Percentiles rank a stretch among this genome's conserved stretches.
Evolutionary conservation across 2,888 invertebrate genomes (phyloP).

Genomic region (Achlya flavicornis): DNA sequence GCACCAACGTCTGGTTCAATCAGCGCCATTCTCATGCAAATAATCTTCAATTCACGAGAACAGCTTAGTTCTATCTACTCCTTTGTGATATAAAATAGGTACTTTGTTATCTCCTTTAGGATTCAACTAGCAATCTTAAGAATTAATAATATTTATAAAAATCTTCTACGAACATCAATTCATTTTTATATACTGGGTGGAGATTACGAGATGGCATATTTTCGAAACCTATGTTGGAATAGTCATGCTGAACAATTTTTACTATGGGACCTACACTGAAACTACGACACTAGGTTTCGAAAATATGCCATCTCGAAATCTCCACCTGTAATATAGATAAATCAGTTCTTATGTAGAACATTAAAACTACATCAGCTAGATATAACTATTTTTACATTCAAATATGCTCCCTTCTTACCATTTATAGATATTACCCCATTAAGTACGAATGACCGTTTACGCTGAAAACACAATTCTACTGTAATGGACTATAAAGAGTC

Average conservation of each 20-base stretch:
- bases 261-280: too few species aligned
- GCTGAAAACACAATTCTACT: constrained; percentile 5
- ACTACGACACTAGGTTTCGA: too few species aligned
- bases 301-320: too few species aligned
- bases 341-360: too few species aligned
- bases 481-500: constrained; percentile 8
- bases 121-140: not conserved
- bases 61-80: constrained; percentile 7
- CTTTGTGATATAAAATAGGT: constrained; percentile 8
- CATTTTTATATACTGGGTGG: too few species aligned
- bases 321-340: too few species aligned
- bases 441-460: constrained; percentile 3
- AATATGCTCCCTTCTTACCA: not conserved
- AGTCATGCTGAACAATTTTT: too few species aligned
- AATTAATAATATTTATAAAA: not conserved
- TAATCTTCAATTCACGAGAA: constrained; percentile 27
- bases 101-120: constrained; percentile 2
- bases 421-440: not conserved
- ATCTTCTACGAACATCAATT: too few species aligned
- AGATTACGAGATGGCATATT: too few species aligned
- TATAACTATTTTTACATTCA: not conserved
- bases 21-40: constrained; percentile 40
- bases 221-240: too few species aligned
- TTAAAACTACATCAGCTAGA: too few species aligned
- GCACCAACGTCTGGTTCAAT: constrained; percentile 22